A percentile compares a stretch with the other conserved stretches of the same genome.
Evolutionary conservation across 2,113 vertebrate genomes (phyloP).

Genomic region (human (Homo sapiens)): GRCh38 chr2:81463001-81463500

Average conservation of each 20-base stretch:
- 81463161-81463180: neutral
- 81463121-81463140: neutral
- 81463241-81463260: neutral
- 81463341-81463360: neutral
- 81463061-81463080: neutral
- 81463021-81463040: neutral
- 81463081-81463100: neutral
- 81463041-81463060: fast-evolving
- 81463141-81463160: neutral
- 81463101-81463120: neutral
- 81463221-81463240: neutral
- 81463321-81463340: neutral
- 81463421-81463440: neutral
- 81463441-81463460: neutral
- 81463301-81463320: neutral
- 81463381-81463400: neutral
- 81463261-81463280: neutral
- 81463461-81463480: neutral
- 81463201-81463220: neutral
- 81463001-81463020: neutral
- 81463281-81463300: neutral
- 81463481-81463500: neutral
- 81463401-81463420: neutral
- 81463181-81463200: neutral
- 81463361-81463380: neutral